A percentile compares a stretch with the other conserved stretches of the same genome.
These are phyloP conservation scores for Triops longicaudatus DNA, from an alignment of 1,140 invertebrate genomes.

Conservation along the genomic window DNA sequence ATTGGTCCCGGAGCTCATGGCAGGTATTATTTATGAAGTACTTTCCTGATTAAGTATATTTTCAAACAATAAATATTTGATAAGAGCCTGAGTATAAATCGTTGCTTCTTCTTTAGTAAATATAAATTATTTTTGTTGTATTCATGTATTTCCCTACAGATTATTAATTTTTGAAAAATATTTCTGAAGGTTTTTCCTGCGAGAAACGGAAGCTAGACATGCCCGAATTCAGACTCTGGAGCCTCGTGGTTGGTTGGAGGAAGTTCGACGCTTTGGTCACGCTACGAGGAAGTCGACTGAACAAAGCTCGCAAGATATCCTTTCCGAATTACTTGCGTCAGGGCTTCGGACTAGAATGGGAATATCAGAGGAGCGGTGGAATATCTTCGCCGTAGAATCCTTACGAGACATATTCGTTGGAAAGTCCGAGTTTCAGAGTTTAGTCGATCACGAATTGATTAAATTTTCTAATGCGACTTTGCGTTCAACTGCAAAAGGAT, in stretches of 20 bases:
- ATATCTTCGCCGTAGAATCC: not conserved
- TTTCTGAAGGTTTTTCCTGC: slow-evolving; percentile 22
- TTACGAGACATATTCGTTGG: slow-evolving; percentile 17
- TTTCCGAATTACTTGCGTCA: slow-evolving; percentile 25
- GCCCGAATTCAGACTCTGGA: slow-evolving; percentile 27
- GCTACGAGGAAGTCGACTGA: slow-evolving; percentile 18
- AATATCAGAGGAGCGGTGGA: slow-evolving; percentile 2
- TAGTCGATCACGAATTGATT: not conserved
- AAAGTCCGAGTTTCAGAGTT: not conserved
- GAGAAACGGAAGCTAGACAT: slow-evolving; percentile 8
- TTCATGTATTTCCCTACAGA: too few species aligned
- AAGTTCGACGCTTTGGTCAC: slow-evolving; percentile 25
- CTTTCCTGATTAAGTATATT: not conserved
- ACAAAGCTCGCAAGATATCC: slow-evolving; percentile 21
- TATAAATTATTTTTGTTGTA: too few species aligned
- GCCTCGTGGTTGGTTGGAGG: slow-evolving; percentile 22
- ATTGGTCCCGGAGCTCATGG: slow-evolving; percentile 34
- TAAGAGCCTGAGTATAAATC: too few species aligned
- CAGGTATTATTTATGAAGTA: not conserved
- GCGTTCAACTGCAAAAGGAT: slow-evolving; percentile 16
- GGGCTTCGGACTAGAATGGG: slow-evolving; percentile 25
- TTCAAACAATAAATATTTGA: too few species aligned
- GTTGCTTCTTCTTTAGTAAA: too few species aligned
- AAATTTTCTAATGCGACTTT: not conserved
- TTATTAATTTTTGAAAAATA: not conserved